phyloP scores from a whole-genome alignment of 2,797 vertebrate genomes.

The Ispidina lecontei region DNA sequence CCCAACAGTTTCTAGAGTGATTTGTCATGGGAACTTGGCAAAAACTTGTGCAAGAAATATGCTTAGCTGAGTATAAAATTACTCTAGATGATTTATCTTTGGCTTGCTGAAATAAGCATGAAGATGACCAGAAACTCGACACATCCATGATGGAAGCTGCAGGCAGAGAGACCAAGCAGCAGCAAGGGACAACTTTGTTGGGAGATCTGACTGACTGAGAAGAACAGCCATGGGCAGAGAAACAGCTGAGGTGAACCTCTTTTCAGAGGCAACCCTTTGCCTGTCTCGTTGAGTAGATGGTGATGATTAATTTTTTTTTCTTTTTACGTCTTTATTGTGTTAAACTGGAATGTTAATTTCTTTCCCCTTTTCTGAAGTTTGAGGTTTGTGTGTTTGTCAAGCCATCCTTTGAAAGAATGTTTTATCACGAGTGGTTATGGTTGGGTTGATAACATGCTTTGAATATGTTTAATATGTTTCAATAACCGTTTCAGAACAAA shows the following conservation, averaged over 20 bases:
- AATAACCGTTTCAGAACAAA: conserved; percentile 24
- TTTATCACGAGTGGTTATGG: conserved; percentile 15
- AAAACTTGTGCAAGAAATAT: neutral
- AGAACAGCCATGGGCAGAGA: neutral
- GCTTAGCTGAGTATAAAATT: neutral
- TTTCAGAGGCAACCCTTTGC: neutral
- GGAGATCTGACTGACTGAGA: neutral
- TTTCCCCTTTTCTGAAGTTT: conserved; percentile 8
- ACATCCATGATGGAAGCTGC: neutral
- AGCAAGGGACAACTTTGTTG: neutral
- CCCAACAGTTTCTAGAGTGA: neutral
- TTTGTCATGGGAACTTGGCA: neutral
- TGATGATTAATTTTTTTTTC: neutral
- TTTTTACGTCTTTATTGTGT: neutral
- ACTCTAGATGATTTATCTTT: neutral
- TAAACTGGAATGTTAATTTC: neutral
- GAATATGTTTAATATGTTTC: neutral
- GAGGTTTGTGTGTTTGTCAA: neutral
- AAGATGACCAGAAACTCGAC: neutral
- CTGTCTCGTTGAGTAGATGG: neutral
- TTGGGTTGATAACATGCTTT: conserved; percentile 12
- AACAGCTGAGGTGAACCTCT: neutral
- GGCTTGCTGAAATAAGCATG: neutral
- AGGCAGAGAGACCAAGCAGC: neutral
- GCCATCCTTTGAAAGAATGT: neutral